Evolutionary conservation across 2,113 vertebrate species (phyloP).

Genomic region (Excalfactoria chinensis): DNA sequence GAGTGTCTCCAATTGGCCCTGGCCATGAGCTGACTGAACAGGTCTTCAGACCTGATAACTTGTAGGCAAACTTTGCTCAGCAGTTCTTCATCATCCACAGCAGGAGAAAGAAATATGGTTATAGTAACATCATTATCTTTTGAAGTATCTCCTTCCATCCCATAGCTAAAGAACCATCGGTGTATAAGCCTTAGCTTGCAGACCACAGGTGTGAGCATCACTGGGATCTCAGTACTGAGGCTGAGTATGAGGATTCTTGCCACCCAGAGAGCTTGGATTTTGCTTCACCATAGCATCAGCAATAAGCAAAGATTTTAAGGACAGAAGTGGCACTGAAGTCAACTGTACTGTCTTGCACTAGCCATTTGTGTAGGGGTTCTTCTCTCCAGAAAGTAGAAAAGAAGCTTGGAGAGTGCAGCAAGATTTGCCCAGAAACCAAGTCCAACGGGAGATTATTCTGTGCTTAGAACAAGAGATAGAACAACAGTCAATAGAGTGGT

Average conservation of each 20-base stretch:
- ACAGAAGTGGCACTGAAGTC: not conserved
- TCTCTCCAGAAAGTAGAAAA: not conserved
- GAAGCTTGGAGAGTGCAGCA: not conserved
- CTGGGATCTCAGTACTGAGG: not conserved
- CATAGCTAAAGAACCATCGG: fast-evolving
- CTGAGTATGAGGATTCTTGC: fast-evolving
- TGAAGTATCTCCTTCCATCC: not conserved
- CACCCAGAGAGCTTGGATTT: not conserved
- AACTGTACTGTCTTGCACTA: not conserved
- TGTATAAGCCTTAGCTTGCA: not conserved
- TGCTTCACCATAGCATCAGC: not conserved
- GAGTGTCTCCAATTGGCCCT: not conserved
- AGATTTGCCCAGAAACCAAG: not conserved
- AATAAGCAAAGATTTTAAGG: not conserved
- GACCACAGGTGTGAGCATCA: not conserved
- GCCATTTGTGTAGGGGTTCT: not conserved
- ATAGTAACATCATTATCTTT: not conserved
- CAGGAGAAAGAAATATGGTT: not conserved
- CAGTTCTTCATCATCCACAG: not conserved
- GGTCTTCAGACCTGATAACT: not conserved
- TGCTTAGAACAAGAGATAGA: not conserved
- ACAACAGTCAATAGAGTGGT: not conserved
- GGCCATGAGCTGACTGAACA: not conserved
- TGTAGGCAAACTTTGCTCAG: not conserved
- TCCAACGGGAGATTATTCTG: not conserved